A percentile compares a stretch with the other conserved stretches of the same genome.
These are phyloP conservation scores for Stenolophus ochropezus DNA, from an alignment of 2,888 invertebrate genomes.

Conservation along the genomic window DNA sequence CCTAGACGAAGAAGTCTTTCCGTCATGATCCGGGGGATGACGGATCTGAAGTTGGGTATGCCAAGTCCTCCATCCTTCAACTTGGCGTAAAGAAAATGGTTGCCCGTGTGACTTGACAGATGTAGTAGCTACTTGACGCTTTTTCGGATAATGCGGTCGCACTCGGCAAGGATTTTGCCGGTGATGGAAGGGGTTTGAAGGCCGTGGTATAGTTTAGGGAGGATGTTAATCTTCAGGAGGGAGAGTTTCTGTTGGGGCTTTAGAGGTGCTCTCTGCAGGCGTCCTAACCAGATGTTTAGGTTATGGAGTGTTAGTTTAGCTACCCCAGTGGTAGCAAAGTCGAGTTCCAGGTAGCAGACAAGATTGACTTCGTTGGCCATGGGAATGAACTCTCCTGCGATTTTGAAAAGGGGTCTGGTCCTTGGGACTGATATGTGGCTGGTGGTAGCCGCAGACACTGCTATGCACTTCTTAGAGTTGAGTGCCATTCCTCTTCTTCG, in stretches of 20 bases:
- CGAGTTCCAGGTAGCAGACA: background rate
- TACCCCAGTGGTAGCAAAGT: background rate
- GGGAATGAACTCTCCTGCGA: background rate
- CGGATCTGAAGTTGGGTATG: constrained; percentile 61
- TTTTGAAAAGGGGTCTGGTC: background rate
- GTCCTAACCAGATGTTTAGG: constrained; percentile 61
- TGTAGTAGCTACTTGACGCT: constrained; percentile 61
- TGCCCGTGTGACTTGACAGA: constrained; percentile 59
- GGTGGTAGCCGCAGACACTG: constrained; percentile 7
- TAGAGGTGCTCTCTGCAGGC: background rate
- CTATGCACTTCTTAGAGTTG: background rate
- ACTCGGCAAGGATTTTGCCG: constrained; percentile 38
- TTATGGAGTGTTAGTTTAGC: background rate
- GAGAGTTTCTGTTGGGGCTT: background rate
- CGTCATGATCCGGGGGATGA: constrained; percentile 11
- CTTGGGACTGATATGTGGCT: background rate
- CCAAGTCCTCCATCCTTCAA: constrained; percentile 66
- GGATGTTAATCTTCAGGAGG: background rate
- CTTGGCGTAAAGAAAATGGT: constrained; percentile 58
- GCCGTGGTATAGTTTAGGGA: background rate
- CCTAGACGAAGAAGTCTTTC: background rate
- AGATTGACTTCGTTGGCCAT: constrained; percentile 32
- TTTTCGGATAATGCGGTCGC: constrained; percentile 64
- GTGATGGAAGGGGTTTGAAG: background rate
- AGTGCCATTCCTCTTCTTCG: background rate